A percentile compares a stretch with the other conserved stretches of the same genome.
These are phyloP conservation scores for Acanthosoma haemorrhoidale DNA, from an alignment of 2,888 invertebrate species.

Conservation along the genomic window DNA sequence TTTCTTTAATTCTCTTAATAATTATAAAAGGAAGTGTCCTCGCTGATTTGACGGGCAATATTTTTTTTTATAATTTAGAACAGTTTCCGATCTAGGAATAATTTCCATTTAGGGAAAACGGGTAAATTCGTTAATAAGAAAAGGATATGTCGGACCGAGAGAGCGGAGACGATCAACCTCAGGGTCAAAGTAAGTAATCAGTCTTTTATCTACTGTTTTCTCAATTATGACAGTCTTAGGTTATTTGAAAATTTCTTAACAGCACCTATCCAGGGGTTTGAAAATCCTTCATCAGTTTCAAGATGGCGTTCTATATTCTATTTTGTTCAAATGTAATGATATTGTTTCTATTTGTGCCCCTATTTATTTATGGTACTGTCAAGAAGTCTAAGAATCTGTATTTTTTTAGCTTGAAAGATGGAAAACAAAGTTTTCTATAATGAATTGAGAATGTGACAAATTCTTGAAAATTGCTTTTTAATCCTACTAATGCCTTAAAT, in stretches of 20 bases:
- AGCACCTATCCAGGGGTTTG: conserved; percentile 23
- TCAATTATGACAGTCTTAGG: conserved; percentile 2
- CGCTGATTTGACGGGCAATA: neutral
- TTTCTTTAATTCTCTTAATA: conserved; percentile 10
- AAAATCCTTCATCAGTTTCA: conserved; percentile 37
- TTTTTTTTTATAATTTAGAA: conserved; percentile 3
- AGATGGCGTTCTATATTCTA: conserved; percentile 37
- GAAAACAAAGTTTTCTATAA: neutral
- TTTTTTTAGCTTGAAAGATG: neutral
- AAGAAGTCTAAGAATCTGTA: neutral
- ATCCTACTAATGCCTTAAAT: neutral
- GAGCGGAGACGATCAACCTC: conserved; percentile 46
- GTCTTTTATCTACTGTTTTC: conserved; percentile 12
- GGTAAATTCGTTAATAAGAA: conserved; percentile 41
- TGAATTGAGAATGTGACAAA: neutral
- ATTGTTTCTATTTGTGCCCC: neutral
- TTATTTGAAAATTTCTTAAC: neutral
- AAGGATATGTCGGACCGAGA: conserved; percentile 46
- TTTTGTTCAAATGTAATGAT: conserved; percentile 29
- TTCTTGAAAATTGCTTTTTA: neutral
- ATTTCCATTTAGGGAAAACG: conserved; percentile 40
- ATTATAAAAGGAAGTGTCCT: neutral
- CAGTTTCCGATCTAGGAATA: conserved; percentile 36
- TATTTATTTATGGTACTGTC: neutral
- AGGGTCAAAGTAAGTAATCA: conserved; percentile 45